Conservation (phyloP, 2,113 vertebrate genomes). For the Solea solea region DNA sequence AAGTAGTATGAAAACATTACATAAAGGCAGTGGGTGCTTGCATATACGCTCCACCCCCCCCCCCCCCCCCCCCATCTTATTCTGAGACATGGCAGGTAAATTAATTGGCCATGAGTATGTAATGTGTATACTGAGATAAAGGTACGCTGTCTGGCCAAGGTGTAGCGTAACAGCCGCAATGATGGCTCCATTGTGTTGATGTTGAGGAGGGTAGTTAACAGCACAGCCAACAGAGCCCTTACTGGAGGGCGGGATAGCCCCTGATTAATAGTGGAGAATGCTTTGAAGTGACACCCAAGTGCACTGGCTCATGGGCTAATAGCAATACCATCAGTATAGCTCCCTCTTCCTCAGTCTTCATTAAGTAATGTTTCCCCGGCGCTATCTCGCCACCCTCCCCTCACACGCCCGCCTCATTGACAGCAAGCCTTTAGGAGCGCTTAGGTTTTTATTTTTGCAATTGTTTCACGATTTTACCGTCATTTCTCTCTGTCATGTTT, state of each 20-base stretch:
- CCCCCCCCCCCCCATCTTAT: constrained; percentile 33
- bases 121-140: constrained; percentile 70
- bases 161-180: constrained; percentile 64
- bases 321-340: constrained; percentile 63
- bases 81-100: constrained; percentile 68
- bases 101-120: constrained; percentile 73
- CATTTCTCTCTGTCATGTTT: constrained; percentile 51
- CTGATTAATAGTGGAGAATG: constrained; percentile 80
- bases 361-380: constrained; percentile 54
- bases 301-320: constrained; percentile 69
- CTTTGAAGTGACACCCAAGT: constrained; percentile 82
- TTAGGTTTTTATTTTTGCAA: constrained; percentile 34
- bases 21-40: constrained; percentile 52
- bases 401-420: constrained; percentile 37
- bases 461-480: constrained; percentile 46
- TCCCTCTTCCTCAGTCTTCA: constrained; percentile 66
- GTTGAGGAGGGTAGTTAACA: constrained; percentile 67
- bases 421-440: constrained; percentile 26
- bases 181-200: constrained; percentile 78
- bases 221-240: constrained; percentile 58
- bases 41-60: constrained; percentile 10
- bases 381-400: constrained; percentile 30
- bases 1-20: constrained; percentile 42
- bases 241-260: constrained; percentile 62
- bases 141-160: constrained; percentile 65